Evolutionary conservation across 2,797 vertebrate genomes (phyloP).

Genomic region (Gambelia wislizenii): DNA sequence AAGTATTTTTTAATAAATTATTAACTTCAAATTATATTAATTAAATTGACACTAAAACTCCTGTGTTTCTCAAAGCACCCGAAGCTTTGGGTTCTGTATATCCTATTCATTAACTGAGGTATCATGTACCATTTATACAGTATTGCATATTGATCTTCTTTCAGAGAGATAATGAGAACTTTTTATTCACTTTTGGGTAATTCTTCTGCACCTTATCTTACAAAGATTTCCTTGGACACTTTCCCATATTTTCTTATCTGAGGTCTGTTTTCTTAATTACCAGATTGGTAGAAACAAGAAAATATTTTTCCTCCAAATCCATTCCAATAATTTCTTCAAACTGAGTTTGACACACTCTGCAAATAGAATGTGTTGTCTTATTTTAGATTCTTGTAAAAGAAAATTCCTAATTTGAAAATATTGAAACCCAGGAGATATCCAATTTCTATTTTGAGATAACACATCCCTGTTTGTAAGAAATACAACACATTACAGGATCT

Average conservation of each 20-base stretch:
- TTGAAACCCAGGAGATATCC: neutral
- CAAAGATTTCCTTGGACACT: neutral
- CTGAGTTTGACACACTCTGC: neutral
- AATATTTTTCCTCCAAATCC: neutral
- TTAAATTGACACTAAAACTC: neutral
- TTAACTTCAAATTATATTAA: no score
- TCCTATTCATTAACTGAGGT: neutral
- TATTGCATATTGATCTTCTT: neutral
- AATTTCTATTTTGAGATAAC: neutral
- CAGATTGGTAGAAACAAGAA: neutral
- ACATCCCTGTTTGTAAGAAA: no score
- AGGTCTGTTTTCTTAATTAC: neutral
- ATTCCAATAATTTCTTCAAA: neutral
- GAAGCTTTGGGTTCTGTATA: neutral
- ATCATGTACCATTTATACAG: neutral
- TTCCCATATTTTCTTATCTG: neutral
- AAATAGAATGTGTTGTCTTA: neutral
- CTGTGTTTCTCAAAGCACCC: neutral
- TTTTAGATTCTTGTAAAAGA: neutral
- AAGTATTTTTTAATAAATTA: neutral
- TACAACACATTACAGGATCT: no score
- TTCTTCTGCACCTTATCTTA: neutral
- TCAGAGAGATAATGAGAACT: neutral
- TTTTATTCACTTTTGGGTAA: neutral
- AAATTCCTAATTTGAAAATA: neutral